Evolutionary conservation across 1,140 invertebrate species (phyloP).

Genomic region (Bombus superbus): DNA sequence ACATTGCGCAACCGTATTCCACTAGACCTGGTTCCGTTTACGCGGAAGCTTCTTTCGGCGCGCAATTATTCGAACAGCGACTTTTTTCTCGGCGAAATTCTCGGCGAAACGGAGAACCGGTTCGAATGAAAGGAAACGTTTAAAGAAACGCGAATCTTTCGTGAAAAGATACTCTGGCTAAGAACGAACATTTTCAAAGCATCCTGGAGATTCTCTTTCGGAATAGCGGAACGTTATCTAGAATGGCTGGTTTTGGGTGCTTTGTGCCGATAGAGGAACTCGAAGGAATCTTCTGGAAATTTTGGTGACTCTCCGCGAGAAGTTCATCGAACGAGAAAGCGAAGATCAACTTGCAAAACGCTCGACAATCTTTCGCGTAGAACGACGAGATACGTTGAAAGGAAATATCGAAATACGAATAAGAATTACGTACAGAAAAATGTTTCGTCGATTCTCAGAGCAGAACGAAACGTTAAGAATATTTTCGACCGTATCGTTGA

Average conservation of each 20-base stretch:
- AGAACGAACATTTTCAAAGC: background rate
- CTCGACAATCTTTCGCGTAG: too few relatives aligned
- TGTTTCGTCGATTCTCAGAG: too few relatives aligned
- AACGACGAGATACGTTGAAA: background rate
- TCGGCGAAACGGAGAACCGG: background rate
- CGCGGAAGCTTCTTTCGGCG: background rate
- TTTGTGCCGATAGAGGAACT: background rate
- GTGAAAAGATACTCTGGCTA: background rate
- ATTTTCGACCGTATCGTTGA: background rate
- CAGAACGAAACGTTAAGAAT: too few relatives aligned
- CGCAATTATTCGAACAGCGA: background rate
- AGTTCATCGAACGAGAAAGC: background rate
- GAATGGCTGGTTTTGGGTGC: background rate
- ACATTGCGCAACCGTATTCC: background rate
- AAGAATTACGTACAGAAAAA: too few relatives aligned
- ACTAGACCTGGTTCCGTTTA: background rate
- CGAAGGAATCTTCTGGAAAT: too few relatives aligned
- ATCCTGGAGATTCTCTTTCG: background rate
- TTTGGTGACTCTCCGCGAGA: too few relatives aligned
- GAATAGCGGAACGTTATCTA: background rate
- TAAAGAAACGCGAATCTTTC: background rate
- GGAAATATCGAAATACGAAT: background rate
- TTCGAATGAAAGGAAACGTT: background rate
- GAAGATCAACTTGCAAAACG: too few relatives aligned
- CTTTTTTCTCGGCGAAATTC: background rate